Evolutionary conservation across 2,113 vertebrate genomes (phyloP), one percentile per base, ranked within the genome.

Genomic region (Poeciliopsis retropinna): DNA sequence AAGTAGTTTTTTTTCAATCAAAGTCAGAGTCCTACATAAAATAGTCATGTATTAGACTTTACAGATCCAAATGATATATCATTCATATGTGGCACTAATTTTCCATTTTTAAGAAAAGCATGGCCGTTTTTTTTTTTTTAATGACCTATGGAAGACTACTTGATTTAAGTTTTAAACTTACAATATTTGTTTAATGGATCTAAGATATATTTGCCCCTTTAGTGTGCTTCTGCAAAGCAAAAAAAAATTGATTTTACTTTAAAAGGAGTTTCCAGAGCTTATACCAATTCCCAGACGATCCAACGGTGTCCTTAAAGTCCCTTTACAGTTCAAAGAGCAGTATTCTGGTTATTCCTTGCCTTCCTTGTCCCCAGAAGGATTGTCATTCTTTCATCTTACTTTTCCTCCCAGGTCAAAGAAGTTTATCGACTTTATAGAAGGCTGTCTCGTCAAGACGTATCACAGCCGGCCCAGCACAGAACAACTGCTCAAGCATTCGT

Each of bases 361-460:
- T 79, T 37, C 44, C 39, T 3, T 41, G 30, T 39, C 22, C 61
- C 79, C 65, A 29, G 64, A 68, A 69, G 39, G 25, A 76, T 74
- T 41, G 25, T 68, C 27, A 19, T 75, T 64, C 70, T 73, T 68
- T 83, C 44, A 73, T 64, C 67, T 82, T 69, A 72, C 67, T 65
- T n/a, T 34, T 85, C 28, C 17, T 66, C 47, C 62, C 87, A 98
- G 97, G 97, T 98, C 97, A 62, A 97, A 97, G 90, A 97, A 97
- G 85, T 98, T 97, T 86, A 96, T 97, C 4, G 96, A 97, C 91
- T 98, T 98, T 87, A 97, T 98, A 25, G 97, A 98, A 82, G 96
- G 95, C 10, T 97, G 97, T 87, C 96, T 98, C 47, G 96, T 97
- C 87, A 98, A 98, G 90, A 96, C 96, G 0, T 98, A 98, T 86